phyloP scores from a whole-genome alignment of 2,888 invertebrate species.

The Nasonia oneida region DNA sequence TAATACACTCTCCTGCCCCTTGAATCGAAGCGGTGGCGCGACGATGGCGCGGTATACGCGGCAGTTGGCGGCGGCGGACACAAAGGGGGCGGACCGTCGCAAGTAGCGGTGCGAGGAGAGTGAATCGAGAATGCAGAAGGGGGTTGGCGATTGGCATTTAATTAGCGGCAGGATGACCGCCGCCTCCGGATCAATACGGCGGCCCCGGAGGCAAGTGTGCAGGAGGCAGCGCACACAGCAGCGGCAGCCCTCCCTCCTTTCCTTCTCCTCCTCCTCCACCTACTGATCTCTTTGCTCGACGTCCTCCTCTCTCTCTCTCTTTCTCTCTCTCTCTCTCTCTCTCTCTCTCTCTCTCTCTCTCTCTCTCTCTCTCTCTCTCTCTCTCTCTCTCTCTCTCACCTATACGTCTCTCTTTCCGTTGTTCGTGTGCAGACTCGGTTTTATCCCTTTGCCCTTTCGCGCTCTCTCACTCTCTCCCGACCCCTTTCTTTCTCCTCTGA shows the following conservation, averaged over 20 bases:
- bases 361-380: constrained; percentile 42
- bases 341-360: not conserved
- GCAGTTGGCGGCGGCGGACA: constrained; percentile 57
- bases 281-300: constrained; percentile 38
- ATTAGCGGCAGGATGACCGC: constrained; percentile 79
- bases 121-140: constrained; percentile 71
- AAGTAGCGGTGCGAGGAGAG: constrained; percentile 68
- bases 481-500: constrained; percentile 26
- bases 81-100: constrained; percentile 72
- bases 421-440: not conserved
- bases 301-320: constrained; percentile 4
- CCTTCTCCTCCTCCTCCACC: constrained; percentile 65
- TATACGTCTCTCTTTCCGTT: constrained; percentile 55
- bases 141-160: constrained; percentile 79
- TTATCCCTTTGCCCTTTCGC: constrained; percentile 63
- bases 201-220: constrained; percentile 77
- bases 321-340: constrained; percentile 48
- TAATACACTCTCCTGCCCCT: not conserved
- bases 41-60: constrained; percentile 32
- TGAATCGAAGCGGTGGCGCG: constrained; percentile 17
- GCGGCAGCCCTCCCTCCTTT: constrained; percentile 67
- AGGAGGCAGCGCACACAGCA: constrained; percentile 73
- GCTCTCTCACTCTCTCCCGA: constrained; percentile 19
- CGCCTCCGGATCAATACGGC: constrained; percentile 79
- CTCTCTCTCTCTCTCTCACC: constrained; percentile 17